A percentile compares a stretch with the other conserved stretches of the same genome.
Conservation (phyloP, 2,113 vertebrate species). For the Geothlypis trichas region DNA sequence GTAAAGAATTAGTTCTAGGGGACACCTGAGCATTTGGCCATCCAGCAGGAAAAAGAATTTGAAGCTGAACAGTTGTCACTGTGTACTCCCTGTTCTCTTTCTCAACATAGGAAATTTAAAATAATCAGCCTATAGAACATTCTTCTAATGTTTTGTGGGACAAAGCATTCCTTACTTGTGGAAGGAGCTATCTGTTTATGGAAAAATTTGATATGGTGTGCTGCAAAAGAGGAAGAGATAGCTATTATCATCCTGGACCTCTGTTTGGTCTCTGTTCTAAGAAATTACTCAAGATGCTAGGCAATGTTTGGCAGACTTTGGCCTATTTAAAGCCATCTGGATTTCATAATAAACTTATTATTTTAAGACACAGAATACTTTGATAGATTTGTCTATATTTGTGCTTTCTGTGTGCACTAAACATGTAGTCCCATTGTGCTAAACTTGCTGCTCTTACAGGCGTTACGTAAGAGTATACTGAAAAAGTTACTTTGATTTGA, state of each 20-base stretch:
- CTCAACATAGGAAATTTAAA: not conserved
- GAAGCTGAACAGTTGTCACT: not conserved
- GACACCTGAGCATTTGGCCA: not conserved
- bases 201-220: not conserved
- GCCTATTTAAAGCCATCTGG: not conserved
- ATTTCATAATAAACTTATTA: not conserved
- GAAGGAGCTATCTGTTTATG: not conserved
- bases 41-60: not conserved
- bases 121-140: not conserved
- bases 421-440: no score
- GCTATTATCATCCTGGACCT: not conserved
- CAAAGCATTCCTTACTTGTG: not conserved
- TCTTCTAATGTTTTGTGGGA: not conserved
- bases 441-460: not conserved
- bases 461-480: not conserved
- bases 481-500: not conserved
- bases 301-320: not conserved
- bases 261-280: not conserved
- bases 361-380: not conserved
- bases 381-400: not conserved
- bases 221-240: not conserved
- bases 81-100: not conserved
- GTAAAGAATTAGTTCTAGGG: not conserved
- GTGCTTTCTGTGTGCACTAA: not conserved
- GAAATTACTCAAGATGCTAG: not conserved